Percentiles rank a stretch among this genome's conserved stretches.
Conservation (phyloP, 2,113 vertebrate species). For the Myodes glareolus region DNA sequence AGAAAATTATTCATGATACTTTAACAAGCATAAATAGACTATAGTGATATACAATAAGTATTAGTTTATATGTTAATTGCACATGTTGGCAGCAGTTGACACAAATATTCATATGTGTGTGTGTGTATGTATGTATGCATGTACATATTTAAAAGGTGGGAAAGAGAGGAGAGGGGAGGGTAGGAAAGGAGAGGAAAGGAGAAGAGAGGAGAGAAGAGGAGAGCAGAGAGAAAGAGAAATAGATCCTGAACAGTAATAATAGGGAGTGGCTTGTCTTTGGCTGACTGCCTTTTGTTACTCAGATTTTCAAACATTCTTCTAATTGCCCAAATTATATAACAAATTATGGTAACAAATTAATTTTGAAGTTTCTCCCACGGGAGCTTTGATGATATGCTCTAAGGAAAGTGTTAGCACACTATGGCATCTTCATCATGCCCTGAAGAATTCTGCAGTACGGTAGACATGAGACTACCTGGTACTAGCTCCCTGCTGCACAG, state of each 20-base stretch:
- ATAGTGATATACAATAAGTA: neutral
- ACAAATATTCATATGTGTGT: neutral
- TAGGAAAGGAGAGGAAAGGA: no score
- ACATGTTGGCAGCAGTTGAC: no score
- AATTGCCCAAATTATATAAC: neutral
- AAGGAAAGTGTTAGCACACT: neutral
- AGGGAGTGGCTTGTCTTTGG: neutral
- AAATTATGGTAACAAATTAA: neutral
- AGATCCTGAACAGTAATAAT: neutral
- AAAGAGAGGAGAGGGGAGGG: no score
- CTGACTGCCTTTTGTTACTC: neutral
- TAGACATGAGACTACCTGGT: neutral
- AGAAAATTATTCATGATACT: neutral
- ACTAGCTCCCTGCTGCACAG: neutral
- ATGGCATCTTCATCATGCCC: neutral
- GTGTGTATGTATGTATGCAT: neutral
- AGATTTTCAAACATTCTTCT: slow-evolving; percentile 5
- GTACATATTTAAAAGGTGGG: neutral
- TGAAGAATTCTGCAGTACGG: neutral
- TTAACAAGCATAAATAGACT: neutral
- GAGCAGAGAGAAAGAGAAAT: no score
- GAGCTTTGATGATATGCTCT: neutral
- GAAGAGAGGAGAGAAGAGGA: rapidly evolving
- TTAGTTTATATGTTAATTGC: neutral
- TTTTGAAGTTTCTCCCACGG: neutral